phyloP scores from a whole-genome alignment of 2,888 invertebrate genomes.

The Parnassius apollo region DNA sequence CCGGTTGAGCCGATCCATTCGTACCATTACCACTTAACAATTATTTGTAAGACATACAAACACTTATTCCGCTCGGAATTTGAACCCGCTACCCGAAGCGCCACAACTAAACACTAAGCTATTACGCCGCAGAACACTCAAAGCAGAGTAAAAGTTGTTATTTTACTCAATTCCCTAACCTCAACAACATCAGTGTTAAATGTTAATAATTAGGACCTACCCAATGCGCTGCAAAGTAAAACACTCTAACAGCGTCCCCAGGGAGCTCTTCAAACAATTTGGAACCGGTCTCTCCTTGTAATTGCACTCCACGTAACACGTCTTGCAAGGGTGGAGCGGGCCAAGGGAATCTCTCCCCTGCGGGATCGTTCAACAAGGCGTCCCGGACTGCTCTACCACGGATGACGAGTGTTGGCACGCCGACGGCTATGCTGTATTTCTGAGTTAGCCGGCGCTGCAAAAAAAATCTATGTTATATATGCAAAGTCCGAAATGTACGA shows the following conservation, averaged over 20 bases:
- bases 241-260: conserved; percentile 84
- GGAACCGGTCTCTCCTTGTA: conserved; percentile 57
- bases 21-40: too few relatives aligned
- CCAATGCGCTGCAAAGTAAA: conserved; percentile 95
- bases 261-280: conserved; percentile 82
- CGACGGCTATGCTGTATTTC: conserved; percentile 88
- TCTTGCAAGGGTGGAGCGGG: conserved; percentile 84
- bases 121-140: too few relatives aligned
- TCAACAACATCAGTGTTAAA: too few relatives aligned
- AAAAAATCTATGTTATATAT: conserved; percentile 20
- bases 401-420: conserved; percentile 88
- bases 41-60: too few relatives aligned
- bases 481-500: too few relatives aligned
- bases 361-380: conserved; percentile 85
- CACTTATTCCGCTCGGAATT: too few relatives aligned
- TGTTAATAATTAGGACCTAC: conserved; percentile 70
- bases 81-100: too few relatives aligned
- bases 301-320: conserved; percentile 74
- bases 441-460: conserved; percentile 87
- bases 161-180: too few relatives aligned
- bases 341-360: conserved; percentile 87
- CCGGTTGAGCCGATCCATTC: too few relatives aligned
- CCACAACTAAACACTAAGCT: too few relatives aligned
- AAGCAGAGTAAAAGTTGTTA: too few relatives aligned
- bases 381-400: conserved; percentile 86